Evolutionary conservation across 2,888 invertebrate genomes (phyloP), one percentile per base, ranked within the genome.

Genomic region (Chydorus sphaericus): DNA sequence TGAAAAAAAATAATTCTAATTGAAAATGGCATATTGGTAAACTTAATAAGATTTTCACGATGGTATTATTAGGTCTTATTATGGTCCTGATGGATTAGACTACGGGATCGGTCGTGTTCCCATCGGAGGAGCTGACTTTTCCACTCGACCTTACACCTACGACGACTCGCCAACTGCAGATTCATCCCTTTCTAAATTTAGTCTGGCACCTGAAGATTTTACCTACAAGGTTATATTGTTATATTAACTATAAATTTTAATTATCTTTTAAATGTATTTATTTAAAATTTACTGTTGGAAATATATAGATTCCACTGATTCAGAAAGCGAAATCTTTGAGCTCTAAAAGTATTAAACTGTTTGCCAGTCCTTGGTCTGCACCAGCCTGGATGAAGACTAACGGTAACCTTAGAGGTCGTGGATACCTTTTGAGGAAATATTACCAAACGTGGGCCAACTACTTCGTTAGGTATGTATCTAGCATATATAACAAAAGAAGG

Each of bases 71-170:
- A 62, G 62, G 28, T 57, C 62, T 2, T 88, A 84, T 67, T 89
- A 79, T 65, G 75, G 78, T 10, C 64, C 69, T 1, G 67, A 73
- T 59, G 93, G 93, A 8, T 73, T 86, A 56, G 81, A 81, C 60
- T 93, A 89, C 69, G 84, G 78, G 62, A 66, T 91, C 61, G 81
- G 83, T 48, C 75, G 93, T 38, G 78, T 89, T 7, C 85, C 92
- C 0, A 86, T 92, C 59, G 92, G 80, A 1, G 89, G 90, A 8
- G 78, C 80, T 55, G 93, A 93, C 69, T 92, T 92, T 69, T 92
- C 92, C 0, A 78, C 81, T 0, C 77, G 75, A 50, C 74, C 79
- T 0, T 93, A 93, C 73, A 82, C 90, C 0, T 89, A 89, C 67
- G 83, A 83, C 64, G 75, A 81, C 62, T 79, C 82, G 62, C 68